Evolutionary conservation across 2,888 invertebrate species (phyloP).

Genomic region (Sipha maydis): DNA sequence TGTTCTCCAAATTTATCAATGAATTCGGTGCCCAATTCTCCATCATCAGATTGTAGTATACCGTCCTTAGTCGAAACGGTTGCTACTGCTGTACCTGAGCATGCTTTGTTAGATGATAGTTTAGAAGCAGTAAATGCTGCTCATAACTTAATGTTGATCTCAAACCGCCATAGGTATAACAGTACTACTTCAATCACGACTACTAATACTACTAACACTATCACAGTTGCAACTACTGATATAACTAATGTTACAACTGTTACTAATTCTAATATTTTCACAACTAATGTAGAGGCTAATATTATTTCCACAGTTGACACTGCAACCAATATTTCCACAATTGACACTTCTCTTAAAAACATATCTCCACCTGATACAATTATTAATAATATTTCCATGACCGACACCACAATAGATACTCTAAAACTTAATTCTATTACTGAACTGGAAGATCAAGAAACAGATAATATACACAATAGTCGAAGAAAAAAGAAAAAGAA

Average conservation of each 20-base stretch:
- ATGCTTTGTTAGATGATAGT: constrained; percentile 59
- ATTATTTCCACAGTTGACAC: background rate
- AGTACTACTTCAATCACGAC: constrained; percentile 34
- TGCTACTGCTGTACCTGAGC: constrained; percentile 57
- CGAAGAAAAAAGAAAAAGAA: constrained; percentile 57
- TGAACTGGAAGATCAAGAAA: constrained; percentile 43
- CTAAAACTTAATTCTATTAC: background rate
- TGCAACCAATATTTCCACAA: background rate
- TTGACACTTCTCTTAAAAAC: background rate
- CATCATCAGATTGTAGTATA: constrained; percentile 57
- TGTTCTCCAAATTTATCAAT: constrained; percentile 39
- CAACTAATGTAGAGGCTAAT: background rate
- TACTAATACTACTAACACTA: constrained; percentile 20
- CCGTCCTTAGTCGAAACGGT: constrained; percentile 49
- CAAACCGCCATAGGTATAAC: constrained; percentile 59
- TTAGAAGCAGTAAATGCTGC: constrained; percentile 59
- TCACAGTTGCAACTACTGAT: background rate
- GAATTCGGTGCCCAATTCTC: constrained; percentile 45
- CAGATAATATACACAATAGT: constrained; percentile 38
- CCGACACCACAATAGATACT: background rate
- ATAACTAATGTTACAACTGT: constrained; percentile 2
- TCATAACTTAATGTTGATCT: constrained; percentile 59
- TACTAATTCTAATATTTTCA: background rate
- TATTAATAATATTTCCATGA: background rate
- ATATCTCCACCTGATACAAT: background rate